Evolutionary conservation across 2,113 vertebrate genomes (phyloP).

Genomic region (Arvicanthis niloticus): DNA sequence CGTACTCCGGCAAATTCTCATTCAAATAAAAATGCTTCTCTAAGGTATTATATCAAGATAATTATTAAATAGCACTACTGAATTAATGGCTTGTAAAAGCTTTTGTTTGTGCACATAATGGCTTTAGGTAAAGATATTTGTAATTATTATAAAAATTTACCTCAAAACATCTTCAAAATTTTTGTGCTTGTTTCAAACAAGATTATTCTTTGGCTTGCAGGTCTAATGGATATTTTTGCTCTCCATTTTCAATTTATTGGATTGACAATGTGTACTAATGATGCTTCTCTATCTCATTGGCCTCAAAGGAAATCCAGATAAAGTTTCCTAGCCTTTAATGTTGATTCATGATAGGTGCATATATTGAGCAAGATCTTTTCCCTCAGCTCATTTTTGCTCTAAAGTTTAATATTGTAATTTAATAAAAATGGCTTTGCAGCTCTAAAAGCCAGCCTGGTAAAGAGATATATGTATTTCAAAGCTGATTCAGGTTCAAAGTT

Average conservation of each 20-base stretch:
- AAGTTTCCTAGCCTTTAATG: conserved; percentile 71
- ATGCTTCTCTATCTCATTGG: conserved; percentile 57
- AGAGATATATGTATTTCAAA: conserved; percentile 81
- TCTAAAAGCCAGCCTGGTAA: conserved; percentile 62
- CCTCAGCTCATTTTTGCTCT: conserved; percentile 72
- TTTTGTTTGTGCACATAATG: not conserved
- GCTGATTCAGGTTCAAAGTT: conserved; percentile 80
- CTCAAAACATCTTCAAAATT: not conserved
- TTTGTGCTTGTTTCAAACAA: conserved; percentile 35
- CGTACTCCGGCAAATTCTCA: not conserved
- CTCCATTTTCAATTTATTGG: conserved; percentile 61
- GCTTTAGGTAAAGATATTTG: not conserved
- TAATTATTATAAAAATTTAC: conserved; percentile 21
- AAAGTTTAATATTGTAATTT: conserved; percentile 80
- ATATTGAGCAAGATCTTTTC: conserved; percentile 71
- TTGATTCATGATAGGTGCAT: conserved; percentile 76
- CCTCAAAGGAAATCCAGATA: conserved; percentile 65
- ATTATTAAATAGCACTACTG: conserved; percentile 3
- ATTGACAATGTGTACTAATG: conserved; percentile 69
- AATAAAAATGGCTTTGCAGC: conserved; percentile 77
- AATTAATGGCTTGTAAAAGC: not conserved
- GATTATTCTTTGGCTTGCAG: conserved; percentile 21
- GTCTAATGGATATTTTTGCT: conserved; percentile 41
- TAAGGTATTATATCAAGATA: not conserved
- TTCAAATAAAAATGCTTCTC: not conserved